phyloP scores from a whole-genome alignment of 2,888 invertebrate species.

The Zonitis immaculata region DNA sequence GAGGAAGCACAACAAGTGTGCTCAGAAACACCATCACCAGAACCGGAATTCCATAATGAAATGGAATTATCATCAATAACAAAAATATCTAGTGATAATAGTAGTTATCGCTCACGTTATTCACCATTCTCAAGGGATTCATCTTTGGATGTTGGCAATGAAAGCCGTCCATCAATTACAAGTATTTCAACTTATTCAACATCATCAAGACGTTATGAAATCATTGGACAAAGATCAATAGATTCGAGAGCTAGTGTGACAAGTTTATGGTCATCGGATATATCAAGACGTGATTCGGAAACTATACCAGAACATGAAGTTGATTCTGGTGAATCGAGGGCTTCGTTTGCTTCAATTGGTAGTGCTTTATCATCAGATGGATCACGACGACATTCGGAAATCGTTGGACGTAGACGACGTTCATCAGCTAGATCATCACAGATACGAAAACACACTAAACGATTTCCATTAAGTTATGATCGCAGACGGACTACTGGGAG shows the following conservation, averaged over 20 bases:
- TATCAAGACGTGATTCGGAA: constrained; percentile 45
- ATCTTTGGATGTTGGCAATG: constrained; percentile 46
- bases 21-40: constrained; percentile 39
- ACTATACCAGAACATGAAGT: constrained; percentile 48
- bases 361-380: constrained; percentile 39
- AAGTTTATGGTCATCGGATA: constrained; percentile 47
- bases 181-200: constrained; percentile 47
- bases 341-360: constrained; percentile 44
- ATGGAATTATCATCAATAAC: constrained; percentile 40
- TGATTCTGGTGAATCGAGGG: constrained; percentile 42
- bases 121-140: constrained; percentile 46
- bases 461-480: constrained; percentile 54
- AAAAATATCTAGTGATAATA: constrained; percentile 34
- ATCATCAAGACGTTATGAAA: constrained; percentile 47
- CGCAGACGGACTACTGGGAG: constrained; percentile 61
- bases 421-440: constrained; percentile 43
- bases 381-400: constrained; percentile 42
- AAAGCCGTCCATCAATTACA: constrained; percentile 47
- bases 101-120: constrained; percentile 41
- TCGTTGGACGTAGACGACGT: constrained; percentile 38
- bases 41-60: constrained; percentile 39
- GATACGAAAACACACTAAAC: constrained; percentile 50
- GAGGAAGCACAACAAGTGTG: constrained; percentile 41
- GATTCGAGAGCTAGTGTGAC: constrained; percentile 48
- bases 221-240: constrained; percentile 47